Percentiles rank a stretch among this genome's conserved stretches.
phyloP scores from a whole-genome alignment of 1,140 invertebrate species.

The Dryas iulia region DNA sequence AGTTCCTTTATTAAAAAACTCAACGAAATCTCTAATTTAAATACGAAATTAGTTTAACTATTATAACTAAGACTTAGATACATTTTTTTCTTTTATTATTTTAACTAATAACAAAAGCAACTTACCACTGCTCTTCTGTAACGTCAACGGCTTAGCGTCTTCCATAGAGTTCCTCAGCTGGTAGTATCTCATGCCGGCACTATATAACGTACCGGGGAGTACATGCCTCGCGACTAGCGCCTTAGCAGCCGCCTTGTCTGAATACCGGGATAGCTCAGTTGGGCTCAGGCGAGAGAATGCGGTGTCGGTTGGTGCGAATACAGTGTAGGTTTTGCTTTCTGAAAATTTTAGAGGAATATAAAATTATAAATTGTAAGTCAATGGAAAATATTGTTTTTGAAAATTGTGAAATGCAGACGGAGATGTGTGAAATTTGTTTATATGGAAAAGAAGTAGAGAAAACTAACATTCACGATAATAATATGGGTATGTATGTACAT shows the following conservation, averaged over 20 bases:
- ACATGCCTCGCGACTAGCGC: conserved; percentile 90
- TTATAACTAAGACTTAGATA: no score
- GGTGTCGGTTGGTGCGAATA: conserved; percentile 91
- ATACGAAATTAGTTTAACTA: no score
- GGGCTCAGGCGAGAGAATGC: conserved; percentile 86
- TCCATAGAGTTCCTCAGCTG: conserved; percentile 89
- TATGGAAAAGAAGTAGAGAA: no score
- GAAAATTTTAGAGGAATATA: conserved; percentile 4
- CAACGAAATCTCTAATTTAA: no score
- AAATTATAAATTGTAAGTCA: neutral
- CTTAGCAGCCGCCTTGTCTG: conserved; percentile 84
- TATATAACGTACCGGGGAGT: conserved; percentile 88
- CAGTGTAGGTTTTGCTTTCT: conserved; percentile 90
- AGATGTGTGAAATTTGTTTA: no score
- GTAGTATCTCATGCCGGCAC: conserved; percentile 91
- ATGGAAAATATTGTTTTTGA: no score
- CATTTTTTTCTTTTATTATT: no score
- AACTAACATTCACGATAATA: no score
- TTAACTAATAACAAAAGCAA: no score
- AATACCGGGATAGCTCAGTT: conserved; percentile 82
- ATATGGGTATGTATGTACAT: no score
- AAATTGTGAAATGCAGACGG: no score
- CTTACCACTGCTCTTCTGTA: conserved; percentile 89
- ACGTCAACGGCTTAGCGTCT: conserved; percentile 83
- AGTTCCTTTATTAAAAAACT: no score